Conservation (phyloP, 2,888 invertebrate species). For the Ligdia adustata region DNA sequence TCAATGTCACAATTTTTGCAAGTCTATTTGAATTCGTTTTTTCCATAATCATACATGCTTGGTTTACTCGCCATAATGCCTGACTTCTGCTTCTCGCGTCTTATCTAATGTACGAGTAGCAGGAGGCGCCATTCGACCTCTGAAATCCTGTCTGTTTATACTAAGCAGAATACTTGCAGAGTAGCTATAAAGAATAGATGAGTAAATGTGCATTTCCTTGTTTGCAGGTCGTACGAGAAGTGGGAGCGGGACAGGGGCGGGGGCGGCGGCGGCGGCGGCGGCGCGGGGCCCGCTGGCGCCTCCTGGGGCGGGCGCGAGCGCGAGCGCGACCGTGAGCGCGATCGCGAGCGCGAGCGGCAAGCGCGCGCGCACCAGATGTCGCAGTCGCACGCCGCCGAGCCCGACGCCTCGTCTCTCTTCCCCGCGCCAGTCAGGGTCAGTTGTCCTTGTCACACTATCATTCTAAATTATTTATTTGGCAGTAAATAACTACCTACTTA, state of each 20-base stretch:
- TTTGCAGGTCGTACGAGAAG: constrained; percentile 80
- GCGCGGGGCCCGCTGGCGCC: constrained; percentile 44
- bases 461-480: too few relatives aligned
- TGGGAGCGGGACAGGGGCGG: constrained; percentile 77
- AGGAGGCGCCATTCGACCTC: too few relatives aligned
- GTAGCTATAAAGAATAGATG: not conserved
- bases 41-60: too few relatives aligned
- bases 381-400: constrained; percentile 85
- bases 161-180: not conserved
- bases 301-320: constrained; percentile 82
- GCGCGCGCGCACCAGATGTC: constrained; percentile 91
- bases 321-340: constrained; percentile 80
- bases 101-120: too few relatives aligned
- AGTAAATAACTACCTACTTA: too few relatives aligned
- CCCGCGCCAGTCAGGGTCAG: constrained; percentile 86
- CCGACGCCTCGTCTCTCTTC: constrained; percentile 85
- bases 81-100: too few relatives aligned
- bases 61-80: too few relatives aligned
- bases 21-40: too few relatives aligned
- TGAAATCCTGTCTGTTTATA: not conserved
- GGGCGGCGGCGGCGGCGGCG: constrained; percentile 46
- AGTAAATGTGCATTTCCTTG: constrained; percentile 32
- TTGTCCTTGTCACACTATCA: not conserved
- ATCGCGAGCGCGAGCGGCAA: constrained; percentile 90
- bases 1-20: too few relatives aligned